Conservation (phyloP, 2,797 vertebrate genomes). For the Myripristis jacobus region DNA sequence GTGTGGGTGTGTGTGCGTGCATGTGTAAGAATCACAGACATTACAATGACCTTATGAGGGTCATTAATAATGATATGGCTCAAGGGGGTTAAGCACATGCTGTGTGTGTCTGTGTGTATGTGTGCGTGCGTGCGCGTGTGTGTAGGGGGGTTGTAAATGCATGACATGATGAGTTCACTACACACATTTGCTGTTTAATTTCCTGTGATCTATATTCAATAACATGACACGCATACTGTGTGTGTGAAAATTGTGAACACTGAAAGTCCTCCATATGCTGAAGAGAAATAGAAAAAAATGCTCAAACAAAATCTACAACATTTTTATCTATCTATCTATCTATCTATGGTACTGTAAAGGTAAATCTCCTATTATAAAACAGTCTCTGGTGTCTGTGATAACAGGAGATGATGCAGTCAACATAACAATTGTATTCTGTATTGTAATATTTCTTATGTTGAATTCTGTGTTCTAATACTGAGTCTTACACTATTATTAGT, state of each 20-base stretch:
- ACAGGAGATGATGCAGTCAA: too few relatives aligned
- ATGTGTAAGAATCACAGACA: conserved; percentile 10
- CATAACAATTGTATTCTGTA: too few relatives aligned
- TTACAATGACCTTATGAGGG: conserved; percentile 37
- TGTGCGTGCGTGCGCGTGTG: too few relatives aligned
- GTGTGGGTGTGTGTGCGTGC: conserved; percentile 7
- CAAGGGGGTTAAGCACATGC: conserved; percentile 28
- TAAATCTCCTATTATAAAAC: too few relatives aligned
- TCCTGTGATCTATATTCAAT: not conserved
- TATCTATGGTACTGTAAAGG: too few relatives aligned
- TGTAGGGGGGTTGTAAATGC: conserved; percentile 9
- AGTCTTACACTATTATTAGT: too few relatives aligned
- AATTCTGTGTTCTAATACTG: too few relatives aligned
- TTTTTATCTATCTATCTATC: too few relatives aligned
- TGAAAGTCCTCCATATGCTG: conserved; percentile 4
- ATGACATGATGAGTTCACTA: not conserved
- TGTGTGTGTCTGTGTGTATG: not conserved
- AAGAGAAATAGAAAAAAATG: not conserved
- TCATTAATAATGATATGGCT: conserved; percentile 31
- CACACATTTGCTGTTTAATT: conserved; percentile 15
- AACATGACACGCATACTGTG: not conserved
- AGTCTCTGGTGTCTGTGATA: too few relatives aligned
- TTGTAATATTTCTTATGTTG: too few relatives aligned
- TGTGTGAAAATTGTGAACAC: conserved; percentile 5
- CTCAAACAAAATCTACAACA: too few relatives aligned